phyloP scores from a whole-genome alignment of 2,888 invertebrate species.

The Maniola hyperantus region DNA sequence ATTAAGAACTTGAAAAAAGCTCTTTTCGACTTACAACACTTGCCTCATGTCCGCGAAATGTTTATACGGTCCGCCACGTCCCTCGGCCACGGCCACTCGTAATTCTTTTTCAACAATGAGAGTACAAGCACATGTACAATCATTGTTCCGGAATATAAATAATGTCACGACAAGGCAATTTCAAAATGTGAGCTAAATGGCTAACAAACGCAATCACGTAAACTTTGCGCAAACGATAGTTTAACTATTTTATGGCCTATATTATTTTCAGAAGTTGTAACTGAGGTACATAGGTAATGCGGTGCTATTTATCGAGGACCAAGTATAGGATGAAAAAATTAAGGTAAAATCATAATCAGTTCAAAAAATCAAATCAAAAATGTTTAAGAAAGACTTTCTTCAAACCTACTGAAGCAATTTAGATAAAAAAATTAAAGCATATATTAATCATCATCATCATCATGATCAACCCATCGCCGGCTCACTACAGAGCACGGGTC shows the following conservation, averaged over 20 bases:
- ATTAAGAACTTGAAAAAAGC: slow-evolving; percentile 1
- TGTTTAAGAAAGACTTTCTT: too few species aligned
- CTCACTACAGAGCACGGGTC: too few species aligned
- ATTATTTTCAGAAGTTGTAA: too few species aligned
- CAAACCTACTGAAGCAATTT: too few species aligned
- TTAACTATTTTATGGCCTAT: background rate
- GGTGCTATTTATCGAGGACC: too few species aligned
- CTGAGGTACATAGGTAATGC: too few species aligned
- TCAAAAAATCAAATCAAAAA: too few species aligned
- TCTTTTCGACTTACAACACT: slow-evolving; percentile 13
- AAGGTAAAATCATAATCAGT: too few species aligned
- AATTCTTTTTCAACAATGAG: slow-evolving; percentile 51
- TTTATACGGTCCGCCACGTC: slow-evolving; percentile 42
- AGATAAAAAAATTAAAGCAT: too few species aligned
- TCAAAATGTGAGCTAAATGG: slow-evolving; percentile 16
- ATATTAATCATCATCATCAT: too few species aligned
- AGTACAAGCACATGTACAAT: slow-evolving; percentile 35
- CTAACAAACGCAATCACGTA: slow-evolving; percentile 13
- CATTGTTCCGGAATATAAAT: slow-evolving; percentile 39
- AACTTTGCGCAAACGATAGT: background rate
- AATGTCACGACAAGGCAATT: slow-evolving; percentile 35
- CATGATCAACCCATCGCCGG: too few species aligned
- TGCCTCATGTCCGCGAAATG: slow-evolving; percentile 29
- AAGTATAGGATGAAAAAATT: too few species aligned
- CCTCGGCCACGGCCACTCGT: slow-evolving; percentile 48